Conservation (phyloP, 2,888 invertebrate genomes). For the Hermaeophaga mercurialis region DNA sequence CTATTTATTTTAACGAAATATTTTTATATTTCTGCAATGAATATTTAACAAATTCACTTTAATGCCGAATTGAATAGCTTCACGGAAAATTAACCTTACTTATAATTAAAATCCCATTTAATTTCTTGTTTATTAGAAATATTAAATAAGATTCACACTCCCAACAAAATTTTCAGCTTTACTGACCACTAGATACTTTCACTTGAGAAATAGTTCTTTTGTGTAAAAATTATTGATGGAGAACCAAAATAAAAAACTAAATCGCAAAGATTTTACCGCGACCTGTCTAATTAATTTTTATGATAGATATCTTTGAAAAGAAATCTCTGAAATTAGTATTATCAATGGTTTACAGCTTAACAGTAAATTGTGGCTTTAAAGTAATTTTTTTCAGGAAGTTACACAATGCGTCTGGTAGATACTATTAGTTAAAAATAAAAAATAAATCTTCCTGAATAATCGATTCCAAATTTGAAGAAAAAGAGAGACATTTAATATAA, state of each 20-base stretch:
- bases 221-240: slow-evolving; percentile 1
- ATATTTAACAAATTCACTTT: no score
- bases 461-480: no score
- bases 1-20: no score
- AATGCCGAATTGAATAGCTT: no score
- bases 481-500: no score
- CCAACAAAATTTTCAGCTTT: slow-evolving; percentile 8
- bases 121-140: slow-evolving; percentile 1
- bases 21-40: no score
- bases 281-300: slow-evolving; percentile 4
- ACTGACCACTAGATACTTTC: slow-evolving; percentile 2
- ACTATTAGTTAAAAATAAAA: not conserved
- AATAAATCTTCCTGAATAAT: no score
- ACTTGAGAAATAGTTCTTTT: slow-evolving; percentile 6
- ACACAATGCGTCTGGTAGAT: slow-evolving; percentile 1
- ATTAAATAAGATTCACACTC: not conserved
- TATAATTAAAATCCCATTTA: not conserved
- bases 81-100: no score
- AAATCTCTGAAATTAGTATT: slow-evolving; percentile 6
- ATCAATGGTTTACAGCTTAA: not conserved
- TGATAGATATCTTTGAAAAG: slow-evolving; percentile 2
- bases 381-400: slow-evolving; percentile 5
- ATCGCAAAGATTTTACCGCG: not conserved
- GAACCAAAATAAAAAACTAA: not conserved
- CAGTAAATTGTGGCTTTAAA: not conserved